Percentiles rank a stretch among this genome's conserved stretches.
phyloP scores from a whole-genome alignment of 2,888 invertebrate genomes.

The Glaucopsyche alexis region DNA sequence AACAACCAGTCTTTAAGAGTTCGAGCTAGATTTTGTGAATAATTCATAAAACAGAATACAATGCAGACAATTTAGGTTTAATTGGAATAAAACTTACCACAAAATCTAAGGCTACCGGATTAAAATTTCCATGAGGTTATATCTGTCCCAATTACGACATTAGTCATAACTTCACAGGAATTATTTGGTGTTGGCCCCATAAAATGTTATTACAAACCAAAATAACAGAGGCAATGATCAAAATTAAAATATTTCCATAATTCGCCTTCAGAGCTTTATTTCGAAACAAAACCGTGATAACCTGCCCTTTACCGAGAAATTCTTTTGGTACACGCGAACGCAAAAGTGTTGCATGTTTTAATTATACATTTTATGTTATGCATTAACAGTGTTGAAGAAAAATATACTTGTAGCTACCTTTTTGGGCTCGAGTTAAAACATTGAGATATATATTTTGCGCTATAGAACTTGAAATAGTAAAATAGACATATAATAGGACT shows the following conservation, averaged over 20 bases:
- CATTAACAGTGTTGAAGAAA: background rate
- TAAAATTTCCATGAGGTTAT: background rate
- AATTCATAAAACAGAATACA: slow-evolving; percentile 19
- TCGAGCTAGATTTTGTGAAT: slow-evolving; percentile 9
- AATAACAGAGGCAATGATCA: slow-evolving; percentile 33
- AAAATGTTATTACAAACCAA: slow-evolving; percentile 23
- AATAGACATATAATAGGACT: too few species aligned
- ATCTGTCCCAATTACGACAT: slow-evolving; percentile 19
- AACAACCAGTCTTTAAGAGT: slow-evolving; percentile 15
- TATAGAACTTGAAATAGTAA: too few species aligned
- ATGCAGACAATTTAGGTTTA: slow-evolving; percentile 12
- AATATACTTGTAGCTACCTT: too few species aligned
- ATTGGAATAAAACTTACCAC: slow-evolving; percentile 24
- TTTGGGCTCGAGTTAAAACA: too few species aligned
- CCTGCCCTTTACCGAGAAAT: slow-evolving; percentile 46
- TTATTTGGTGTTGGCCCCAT: slow-evolving; percentile 3
- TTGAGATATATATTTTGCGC: too few species aligned
- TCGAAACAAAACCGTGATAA: slow-evolving; percentile 44
- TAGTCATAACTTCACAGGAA: slow-evolving; percentile 9
- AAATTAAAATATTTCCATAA: slow-evolving; percentile 44
- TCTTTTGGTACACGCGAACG: slow-evolving; percentile 42
- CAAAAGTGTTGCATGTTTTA: slow-evolving; percentile 28
- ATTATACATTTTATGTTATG: background rate
- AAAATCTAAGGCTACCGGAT: background rate
- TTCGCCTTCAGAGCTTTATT: slow-evolving; percentile 43